Evolutionary conservation across 2,888 invertebrate species (phyloP), one percentile per base, ranked within the genome.

Genomic region (Icerya purchasi): DNA sequence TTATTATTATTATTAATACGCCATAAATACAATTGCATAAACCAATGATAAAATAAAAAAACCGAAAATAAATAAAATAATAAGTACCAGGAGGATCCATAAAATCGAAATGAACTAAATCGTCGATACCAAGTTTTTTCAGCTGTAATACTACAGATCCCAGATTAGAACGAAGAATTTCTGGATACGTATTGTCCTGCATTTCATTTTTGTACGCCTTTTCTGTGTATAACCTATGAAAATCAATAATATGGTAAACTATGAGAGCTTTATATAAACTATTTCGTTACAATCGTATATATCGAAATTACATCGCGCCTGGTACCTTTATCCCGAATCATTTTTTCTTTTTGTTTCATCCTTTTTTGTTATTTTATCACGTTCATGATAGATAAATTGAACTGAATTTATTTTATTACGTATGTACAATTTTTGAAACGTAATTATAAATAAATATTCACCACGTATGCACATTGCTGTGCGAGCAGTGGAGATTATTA

Each of bases 101-200:
- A 74, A 98, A 99, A 76, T 99, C 98, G 72, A 98, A 98, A 72
- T 98, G 98, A 59, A 98, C 98, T 70, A 99, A 76, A 75, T 99
- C 98, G 70, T 99, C 97, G 68, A 99, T 98, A 66, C 94, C 88
- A 64, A 99, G 79, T 74, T 98, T 98, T 74, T 99, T 99, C 70
- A 99, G 75, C 75, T 98, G 97, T 68, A 99, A 77, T 65, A 98
- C 98, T 65, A 98, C 97, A 66, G 94, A 93, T 61, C 96, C 96
- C 69, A 93, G 79, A 77, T 92, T 92, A 53, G 92, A 92, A 64
- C 85, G 76, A 61, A 91, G 74, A 70, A 98, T 97, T 77, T 98
- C 89, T 0, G 97, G 96, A 72, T 97, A 97, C 0, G 97, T 98
- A 70, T 97, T 94, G 66, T 96, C 94, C 68, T 97, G 97, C 98